phyloP scores from a whole-genome alignment of 2,888 invertebrate species.

The Andrena trimmerana region DNA sequence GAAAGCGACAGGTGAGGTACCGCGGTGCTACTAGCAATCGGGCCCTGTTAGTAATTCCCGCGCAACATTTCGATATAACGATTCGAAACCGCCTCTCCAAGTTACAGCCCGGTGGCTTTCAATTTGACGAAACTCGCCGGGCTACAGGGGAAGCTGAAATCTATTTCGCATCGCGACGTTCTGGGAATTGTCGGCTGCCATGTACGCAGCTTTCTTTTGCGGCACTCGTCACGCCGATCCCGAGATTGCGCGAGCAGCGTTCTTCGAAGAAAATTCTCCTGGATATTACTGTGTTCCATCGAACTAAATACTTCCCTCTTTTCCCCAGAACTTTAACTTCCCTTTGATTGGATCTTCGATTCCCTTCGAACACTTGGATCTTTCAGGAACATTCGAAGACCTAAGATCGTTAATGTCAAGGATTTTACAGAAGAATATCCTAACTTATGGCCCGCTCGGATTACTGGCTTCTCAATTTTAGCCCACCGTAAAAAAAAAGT shows the following conservation, averaged over 20 bases:
- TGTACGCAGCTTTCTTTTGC: background rate
- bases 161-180: background rate
- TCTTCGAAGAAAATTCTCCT: background rate
- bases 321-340: background rate
- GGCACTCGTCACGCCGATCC: background rate
- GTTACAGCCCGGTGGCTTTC: constrained; percentile 56
- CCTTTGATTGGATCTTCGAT: no score
- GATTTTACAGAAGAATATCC: no score
- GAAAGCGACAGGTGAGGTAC: constrained; percentile 62
- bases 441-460: no score
- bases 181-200: background rate
- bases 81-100: constrained; percentile 53
- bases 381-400: no score
- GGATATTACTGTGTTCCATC: background rate
- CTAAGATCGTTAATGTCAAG: no score
- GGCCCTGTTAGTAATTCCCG: constrained; percentile 55
- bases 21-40: constrained; percentile 42
- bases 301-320: background rate
- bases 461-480: no score
- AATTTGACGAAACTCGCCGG: constrained; percentile 56
- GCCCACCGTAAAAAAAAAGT: no score
- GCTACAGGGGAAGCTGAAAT: constrained; percentile 21
- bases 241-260: background rate
- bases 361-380: no score
- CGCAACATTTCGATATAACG: constrained; percentile 60